A percentile compares a stretch with the other conserved stretches of the same genome.
Evolutionary conservation across 2,113 vertebrate species (phyloP).

Genomic region (Rynchops niger): DNA sequence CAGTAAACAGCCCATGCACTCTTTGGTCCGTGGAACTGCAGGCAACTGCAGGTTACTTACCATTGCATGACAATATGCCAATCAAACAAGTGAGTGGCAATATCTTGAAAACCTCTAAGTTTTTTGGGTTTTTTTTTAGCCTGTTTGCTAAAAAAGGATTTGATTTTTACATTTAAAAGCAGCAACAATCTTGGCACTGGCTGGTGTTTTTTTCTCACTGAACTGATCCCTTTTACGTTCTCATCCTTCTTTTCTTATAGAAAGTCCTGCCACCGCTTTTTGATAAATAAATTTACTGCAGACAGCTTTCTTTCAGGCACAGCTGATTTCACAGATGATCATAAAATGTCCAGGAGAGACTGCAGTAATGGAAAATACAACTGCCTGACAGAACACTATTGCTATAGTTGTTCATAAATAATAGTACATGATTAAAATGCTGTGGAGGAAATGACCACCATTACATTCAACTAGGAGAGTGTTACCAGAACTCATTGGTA

Average conservation of each 20-base stretch:
- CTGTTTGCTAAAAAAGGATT: background rate
- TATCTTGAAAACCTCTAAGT: background rate
- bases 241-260: background rate
- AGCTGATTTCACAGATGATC: constrained; percentile 82
- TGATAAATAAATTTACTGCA: constrained; percentile 65
- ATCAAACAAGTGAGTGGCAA: background rate
- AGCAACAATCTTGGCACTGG: background rate
- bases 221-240: constrained; percentile 20
- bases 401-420: constrained; percentile 71
- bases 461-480: constrained; percentile 51
- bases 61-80: background rate
- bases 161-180: background rate
- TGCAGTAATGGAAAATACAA: constrained; percentile 69
- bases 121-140: constrained; percentile 7
- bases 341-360: constrained; percentile 69
- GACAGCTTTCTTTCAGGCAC: constrained; percentile 69
- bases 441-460: constrained; percentile 53
- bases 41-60: background rate
- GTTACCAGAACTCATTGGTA: constrained; percentile 1
- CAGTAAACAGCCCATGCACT: background rate
- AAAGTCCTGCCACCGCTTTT: constrained; percentile 44
- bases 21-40: background rate
- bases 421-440: constrained; percentile 74
- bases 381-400: constrained; percentile 46
- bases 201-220: background rate